These are phyloP conservation scores for Caenorhabditis imperialis DNA, from an alignment of 2,888 invertebrate species.

Conservation along the genomic window DNA sequence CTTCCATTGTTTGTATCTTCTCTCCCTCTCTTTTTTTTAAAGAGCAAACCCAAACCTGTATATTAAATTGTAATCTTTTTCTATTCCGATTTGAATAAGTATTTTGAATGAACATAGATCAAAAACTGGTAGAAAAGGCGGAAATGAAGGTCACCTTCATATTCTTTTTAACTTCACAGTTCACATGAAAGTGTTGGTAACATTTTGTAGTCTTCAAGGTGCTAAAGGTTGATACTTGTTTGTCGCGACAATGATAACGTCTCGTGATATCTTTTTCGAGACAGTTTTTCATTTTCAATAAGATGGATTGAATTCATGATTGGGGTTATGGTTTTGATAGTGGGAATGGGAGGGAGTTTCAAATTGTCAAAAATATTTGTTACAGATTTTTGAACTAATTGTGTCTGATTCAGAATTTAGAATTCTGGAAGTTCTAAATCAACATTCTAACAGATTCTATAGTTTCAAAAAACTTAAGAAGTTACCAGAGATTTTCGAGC, in stretches of 20 bases:
- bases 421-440: background rate
- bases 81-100: too few species aligned
- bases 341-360: background rate
- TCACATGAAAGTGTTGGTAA: slow-evolving; percentile 22
- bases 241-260: slow-evolving; percentile 1
- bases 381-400: too few species aligned
- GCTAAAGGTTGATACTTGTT: slow-evolving; percentile 24
- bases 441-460: background rate
- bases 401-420: too few species aligned
- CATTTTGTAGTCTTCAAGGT: slow-evolving; percentile 36
- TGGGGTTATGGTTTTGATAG: slow-evolving; percentile 9
- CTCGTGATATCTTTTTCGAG: slow-evolving; percentile 20
- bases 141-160: slow-evolving; percentile 22
- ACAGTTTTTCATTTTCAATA: slow-evolving; percentile 4
- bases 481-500: too few species aligned
- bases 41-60: background rate
- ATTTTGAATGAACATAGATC: too few species aligned
- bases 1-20: background rate
- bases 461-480: background rate
- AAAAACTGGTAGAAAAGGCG: too few species aligned
- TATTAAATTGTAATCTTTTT: background rate
- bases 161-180: background rate
- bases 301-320: slow-evolving; percentile 27
- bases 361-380: background rate
- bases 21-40: background rate